Evolutionary conservation across 2,797 vertebrate genomes (phyloP).

Genomic region (Morelia viridis): DNA sequence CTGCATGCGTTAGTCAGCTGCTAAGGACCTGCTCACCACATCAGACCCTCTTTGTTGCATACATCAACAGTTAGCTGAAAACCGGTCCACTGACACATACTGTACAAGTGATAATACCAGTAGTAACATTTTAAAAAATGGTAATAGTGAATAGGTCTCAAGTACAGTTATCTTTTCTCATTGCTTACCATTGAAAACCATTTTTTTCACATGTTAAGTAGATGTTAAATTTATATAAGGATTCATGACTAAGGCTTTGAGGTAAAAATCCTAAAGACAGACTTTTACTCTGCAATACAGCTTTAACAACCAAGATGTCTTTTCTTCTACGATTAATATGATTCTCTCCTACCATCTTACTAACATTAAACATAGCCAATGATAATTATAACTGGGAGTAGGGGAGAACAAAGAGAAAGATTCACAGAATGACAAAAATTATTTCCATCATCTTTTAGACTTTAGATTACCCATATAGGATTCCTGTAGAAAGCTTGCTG

Average conservation of each 20-base stretch:
- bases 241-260: neutral
- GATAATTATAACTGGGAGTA: neutral
- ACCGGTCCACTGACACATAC: too few relatives aligned
- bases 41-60: too few relatives aligned
- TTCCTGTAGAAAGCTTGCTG: conserved; percentile 92
- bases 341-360: neutral
- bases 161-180: neutral
- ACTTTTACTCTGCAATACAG: neutral
- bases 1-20: too few relatives aligned
- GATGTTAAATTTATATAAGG: neutral
- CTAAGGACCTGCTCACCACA: too few relatives aligned
- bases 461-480: conserved; percentile 82
- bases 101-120: too few relatives aligned
- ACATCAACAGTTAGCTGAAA: too few relatives aligned
- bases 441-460: neutral
- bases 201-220: neutral
- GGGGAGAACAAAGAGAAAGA: neutral
- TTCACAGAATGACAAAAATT: neutral
- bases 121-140: too few relatives aligned
- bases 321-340: neutral
- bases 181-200: neutral
- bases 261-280: neutral
- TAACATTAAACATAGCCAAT: neutral
- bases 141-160: too few relatives aligned
- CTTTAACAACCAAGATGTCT: neutral